Base-by-base conservation (phyloP, 2,797 vertebrate species). In the Cheirogaleus major region DNA sequence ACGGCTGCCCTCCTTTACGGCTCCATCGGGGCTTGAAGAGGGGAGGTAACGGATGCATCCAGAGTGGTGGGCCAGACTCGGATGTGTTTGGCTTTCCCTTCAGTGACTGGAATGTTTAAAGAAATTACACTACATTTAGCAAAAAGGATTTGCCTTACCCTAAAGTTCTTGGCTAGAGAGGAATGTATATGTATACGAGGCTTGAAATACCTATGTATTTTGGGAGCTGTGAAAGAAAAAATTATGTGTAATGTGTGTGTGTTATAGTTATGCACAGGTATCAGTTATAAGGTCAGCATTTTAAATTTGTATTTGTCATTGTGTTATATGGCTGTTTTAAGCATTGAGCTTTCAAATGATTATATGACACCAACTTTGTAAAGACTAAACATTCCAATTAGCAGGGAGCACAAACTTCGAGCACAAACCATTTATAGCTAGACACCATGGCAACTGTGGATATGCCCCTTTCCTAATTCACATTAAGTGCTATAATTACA, bases 311-410 rank as follows among this genome's bases (percentile, higher is more conserved):
- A 18, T 93, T 97, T 80, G 65, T 75, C 63, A 0, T 45, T 25
- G 9, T 9, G 0, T 48, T 95, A 61, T 45, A 35, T 13, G 75
- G 63, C 67, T 93, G 67, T 79, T 88, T 92, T 88, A 48, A 63
- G 5, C 48, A 57, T 92, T n/a, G 65, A 81, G 48, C 83, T 97
- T 93, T 91, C 70, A 0, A 15, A 90, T 82, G 91, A 63, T 87
- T 96, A 70, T 92, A 73, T 96, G 89, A 95, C 76, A 95, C 75
- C 97, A 80, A 50, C 55, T 97, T 95, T 96, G 67, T 92, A 82
- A 88, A 98, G 92, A 87, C 85, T 95, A 96, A 18, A 92, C 95
- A 57, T 67, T 97, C 96, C 93, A 97, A 96, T 97, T 98, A 97
- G 89, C 95, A 82, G 76, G 50, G 69, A 95, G 63, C 32, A 35